These are phyloP conservation scores for Lasioglossum oenotherae DNA, from an alignment of 2,888 invertebrate genomes.

Conservation along the genomic window DNA sequence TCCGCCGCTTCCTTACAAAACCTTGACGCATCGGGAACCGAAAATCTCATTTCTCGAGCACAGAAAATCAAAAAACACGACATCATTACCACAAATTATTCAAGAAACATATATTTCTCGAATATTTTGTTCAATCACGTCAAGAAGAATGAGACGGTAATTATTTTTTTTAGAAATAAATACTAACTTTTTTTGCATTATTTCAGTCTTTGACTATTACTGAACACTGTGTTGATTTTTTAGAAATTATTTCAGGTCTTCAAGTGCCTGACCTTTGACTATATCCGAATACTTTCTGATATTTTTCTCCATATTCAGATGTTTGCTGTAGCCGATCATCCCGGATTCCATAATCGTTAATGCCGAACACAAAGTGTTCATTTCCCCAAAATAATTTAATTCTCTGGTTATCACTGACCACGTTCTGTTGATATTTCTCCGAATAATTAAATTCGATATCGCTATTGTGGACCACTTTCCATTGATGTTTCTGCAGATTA, in stretches of 20 bases:
- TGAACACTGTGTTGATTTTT: too few species aligned
- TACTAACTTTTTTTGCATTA: too few species aligned
- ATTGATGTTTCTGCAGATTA: background rate
- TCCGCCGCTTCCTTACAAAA: conserved; percentile 40
- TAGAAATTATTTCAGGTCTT: too few species aligned
- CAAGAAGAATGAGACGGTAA: background rate
- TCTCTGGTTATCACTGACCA: background rate
- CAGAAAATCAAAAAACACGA: background rate
- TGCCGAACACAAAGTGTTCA: background rate
- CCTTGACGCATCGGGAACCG: background rate
- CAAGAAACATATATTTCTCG: too few species aligned
- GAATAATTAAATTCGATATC: background rate
- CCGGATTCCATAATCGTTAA: background rate
- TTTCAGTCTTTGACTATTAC: too few species aligned
- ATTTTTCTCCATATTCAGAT: too few species aligned
- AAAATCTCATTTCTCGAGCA: background rate
- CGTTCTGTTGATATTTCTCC: background rate
- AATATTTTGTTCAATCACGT: background rate
- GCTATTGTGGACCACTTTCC: background rate
- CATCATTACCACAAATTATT: background rate
- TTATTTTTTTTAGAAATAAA: background rate
- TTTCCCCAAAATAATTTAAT: background rate
- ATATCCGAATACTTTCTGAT: too few species aligned
- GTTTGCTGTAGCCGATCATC: too few species aligned
- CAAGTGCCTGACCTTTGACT: too few species aligned